Percentiles rank a stretch among this genome's conserved stretches.
Evolutionary conservation across 1,140 invertebrate species (phyloP).

Genomic region (Drosophila nikananu): DNA sequence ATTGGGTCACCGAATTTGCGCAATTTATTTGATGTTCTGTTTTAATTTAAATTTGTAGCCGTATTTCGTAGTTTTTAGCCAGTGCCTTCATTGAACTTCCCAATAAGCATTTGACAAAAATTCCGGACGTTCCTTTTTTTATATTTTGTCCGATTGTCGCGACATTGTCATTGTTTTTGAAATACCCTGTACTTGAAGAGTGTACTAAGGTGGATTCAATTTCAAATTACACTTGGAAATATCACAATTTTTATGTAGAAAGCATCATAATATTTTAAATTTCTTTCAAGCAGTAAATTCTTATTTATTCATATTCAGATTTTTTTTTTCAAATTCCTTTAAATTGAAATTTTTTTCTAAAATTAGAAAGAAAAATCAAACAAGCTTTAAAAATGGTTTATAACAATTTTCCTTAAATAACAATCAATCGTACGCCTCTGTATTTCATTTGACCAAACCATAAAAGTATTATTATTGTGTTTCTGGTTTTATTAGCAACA

Average conservation of each 20-base stretch:
- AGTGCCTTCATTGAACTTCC: conserved; percentile 60
- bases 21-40: conserved; percentile 76
- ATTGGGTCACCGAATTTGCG: conserved; percentile 76
- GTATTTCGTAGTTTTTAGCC: conserved; percentile 20
- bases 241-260: no score
- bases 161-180: conserved; percentile 28
- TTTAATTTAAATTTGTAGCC: conserved; percentile 25
- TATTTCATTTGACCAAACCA: no score
- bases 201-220: neutral
- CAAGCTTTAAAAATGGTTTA: neutral
- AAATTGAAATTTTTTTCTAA: no score
- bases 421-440: neutral
- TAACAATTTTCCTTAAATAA: neutral
- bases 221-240: no score
- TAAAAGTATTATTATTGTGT: no score
- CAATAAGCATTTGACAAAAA: conserved; percentile 50
- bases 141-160: conserved; percentile 21
- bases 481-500: no score
- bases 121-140: conserved; percentile 13
- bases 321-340: no score
- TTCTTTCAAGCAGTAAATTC: no score
- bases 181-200: neutral
- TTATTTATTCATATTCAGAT: no score
- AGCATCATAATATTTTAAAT: no score
- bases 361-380: neutral